Base-by-base conservation (phyloP, 2,797 vertebrate genomes). In the Bryconaethiops microstoma region DNA sequence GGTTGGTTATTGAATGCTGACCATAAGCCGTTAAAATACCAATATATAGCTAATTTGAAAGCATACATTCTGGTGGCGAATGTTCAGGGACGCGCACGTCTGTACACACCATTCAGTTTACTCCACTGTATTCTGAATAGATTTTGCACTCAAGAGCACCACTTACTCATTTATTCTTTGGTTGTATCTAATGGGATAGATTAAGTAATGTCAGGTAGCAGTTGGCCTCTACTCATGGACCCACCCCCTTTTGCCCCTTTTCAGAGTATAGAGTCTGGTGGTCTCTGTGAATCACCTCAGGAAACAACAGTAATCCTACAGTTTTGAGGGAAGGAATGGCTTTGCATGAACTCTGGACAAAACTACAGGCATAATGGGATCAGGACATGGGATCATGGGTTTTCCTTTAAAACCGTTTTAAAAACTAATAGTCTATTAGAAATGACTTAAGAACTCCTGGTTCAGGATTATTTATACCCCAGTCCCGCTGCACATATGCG, bases 261-360 rank as follows among this genome's bases (percentile, higher is more conserved):
- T 83, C 59, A 76, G 79, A 77, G 64, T 74, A 42, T 10, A 54
- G 4, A 57, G 8, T 39, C 74, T 5, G 1, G 1, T 16, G 65
- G 54, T 67, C 77, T 65, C 64, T 74, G 55, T 68, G 48, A 82
- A 77, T 80, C 17, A 71, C 81, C 65, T 67, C 76, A 14, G 23
- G 60, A 82, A 77, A 76, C 14, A 45, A 62, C 65, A 19, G 65
- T 69, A 48, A 71, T 73, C 21, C 40, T 6, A 35, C 4, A 21
- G 23, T 59, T 9, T 23, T 59, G 29, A n/a, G 29, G 54, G 29
- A n/a, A 69, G 35, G 35, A 35, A 35, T 35, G 35, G 35, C 35
- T 35, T 35, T 3, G 35, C 35, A 35, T 35, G 35, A 35, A 35
- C 35, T 35, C 35, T 35, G 35, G 35, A 17, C 50, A 52, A 14